Base-by-base conservation (phyloP, 37 sponge, comb jelly and placozoan species). In the Chondrosia reniformis region DNA sequence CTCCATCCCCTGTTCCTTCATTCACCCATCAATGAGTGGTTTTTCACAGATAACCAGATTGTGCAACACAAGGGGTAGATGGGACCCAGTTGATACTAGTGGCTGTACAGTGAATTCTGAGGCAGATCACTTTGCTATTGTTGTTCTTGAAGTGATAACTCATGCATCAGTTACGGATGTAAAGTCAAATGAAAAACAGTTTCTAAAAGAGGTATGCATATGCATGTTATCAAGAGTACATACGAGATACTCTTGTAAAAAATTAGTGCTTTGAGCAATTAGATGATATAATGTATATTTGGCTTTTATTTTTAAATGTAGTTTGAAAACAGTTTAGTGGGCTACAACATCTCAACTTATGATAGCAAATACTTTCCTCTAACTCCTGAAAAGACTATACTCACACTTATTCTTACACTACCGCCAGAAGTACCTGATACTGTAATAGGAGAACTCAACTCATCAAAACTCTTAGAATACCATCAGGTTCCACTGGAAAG, bases 21-120 rank as follows among this genome's bases (percentile, higher is more conserved):
- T 69, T 4, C 41, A 69, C 13, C 10, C 72, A 2, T 24, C 22
- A 22, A 22, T 69, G 24, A 39, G 40, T 38, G 72, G 42, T 19
- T 59, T 59, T 30, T 38, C 72, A 19, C 39, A 40, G 10, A 9
- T 69, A 19, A 36, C 44, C 39, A 69, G 72, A 40, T 17, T 3
- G 36, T 69, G 72, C 22, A 13, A 39, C 15, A 36, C 72, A 21
- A 40, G 42, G 39, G 72, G 41, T 19, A 24, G 22, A 2, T 69
- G 72, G 72, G 72, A 40, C n/a, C 72, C 2, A 69, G 72, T 39
- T 13, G 43, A 40, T 44, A 34, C 42, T 44, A 69, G 43, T 37
- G 39, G 40, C 8, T 69, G 72, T 40, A 69, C 72, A 1, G 39
- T 69, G n/a, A 69, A 69, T 21, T n/a, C n/a, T n/a, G 42, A 40